Base-by-base conservation (phyloP, 2,113 vertebrate species). In the Halichoeres trimaculatus region DNA sequence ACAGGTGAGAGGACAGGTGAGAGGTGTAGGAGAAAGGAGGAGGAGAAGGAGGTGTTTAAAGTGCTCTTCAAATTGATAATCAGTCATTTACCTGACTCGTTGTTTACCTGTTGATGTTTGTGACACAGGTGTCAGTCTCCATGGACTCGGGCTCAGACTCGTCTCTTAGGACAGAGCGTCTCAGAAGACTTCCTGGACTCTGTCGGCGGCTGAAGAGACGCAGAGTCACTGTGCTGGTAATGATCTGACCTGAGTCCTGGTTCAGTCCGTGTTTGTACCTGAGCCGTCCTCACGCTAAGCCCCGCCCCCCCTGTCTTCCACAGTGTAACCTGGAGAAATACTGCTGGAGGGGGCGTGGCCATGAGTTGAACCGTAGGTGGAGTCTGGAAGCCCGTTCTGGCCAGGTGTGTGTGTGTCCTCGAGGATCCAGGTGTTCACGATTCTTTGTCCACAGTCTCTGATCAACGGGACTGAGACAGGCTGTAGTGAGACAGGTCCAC, bases 171-270 rank as follows among this genome's bases (percentile, higher is more conserved):
- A 30, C 26, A 12, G 34, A 9, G 2, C 7, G n/a, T 5, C n/a
- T 51, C 30, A 26, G n/a, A 13, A 68, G 88, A 54, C 87, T 91
- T 58, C 88, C 88, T 51, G 88, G 88, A 75, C 71, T 91, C 8
- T 91, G 90, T 54, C 67, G 66, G 2, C 88, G 90, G 1, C 68
- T 91, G 68, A 90, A 70, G 66, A 81, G 87, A 76, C 80, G 87
- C 30, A 79, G 90, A 67, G 26, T 90, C 80, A 88, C 81, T 0
- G 5, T 90, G 26, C 71, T 91, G 88, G 90, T 91, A 88, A 74
- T 17, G 8, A 2, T 48, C 8, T 61, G 20, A 71, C 20, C 36
- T n/a, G 17, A 20, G 17, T 16, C 13, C 41, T 43, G 11, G 12
- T 16, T 43, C 41, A 2, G 4, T 43, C 41, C 14, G 10, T 13